Conservation (phyloP, 2,113 vertebrate species). For the Hystrix brachyura region DNA sequence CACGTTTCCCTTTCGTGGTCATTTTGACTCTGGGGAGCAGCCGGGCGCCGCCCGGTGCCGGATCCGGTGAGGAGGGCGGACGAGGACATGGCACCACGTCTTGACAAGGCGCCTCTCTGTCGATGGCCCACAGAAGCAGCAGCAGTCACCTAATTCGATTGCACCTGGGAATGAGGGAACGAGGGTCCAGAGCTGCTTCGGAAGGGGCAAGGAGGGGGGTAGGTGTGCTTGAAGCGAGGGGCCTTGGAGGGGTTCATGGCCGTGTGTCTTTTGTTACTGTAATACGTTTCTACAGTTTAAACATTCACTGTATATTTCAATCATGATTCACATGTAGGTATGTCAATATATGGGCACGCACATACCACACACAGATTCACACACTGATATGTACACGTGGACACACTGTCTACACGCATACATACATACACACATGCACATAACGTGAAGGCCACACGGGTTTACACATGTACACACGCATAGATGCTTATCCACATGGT, state of each 20-base stretch:
- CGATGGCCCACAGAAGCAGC: background rate
- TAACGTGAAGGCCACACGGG: background rate
- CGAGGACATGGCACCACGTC: background rate
- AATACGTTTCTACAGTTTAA: background rate
- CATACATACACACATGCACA: background rate
- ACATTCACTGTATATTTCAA: background rate
- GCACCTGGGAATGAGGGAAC: background rate
- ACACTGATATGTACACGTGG: background rate
- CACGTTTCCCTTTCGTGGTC: background rate
- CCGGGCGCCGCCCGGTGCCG: background rate
- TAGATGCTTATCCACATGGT: background rate
- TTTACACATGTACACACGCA: background rate
- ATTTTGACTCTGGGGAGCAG: background rate
- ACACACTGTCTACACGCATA: background rate
- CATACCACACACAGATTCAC: background rate
- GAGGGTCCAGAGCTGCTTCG: background rate
- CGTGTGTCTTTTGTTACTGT: background rate
- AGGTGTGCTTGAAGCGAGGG: no score
- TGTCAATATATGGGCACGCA: no score
- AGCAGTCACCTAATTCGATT: background rate
- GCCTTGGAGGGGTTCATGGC: background rate
- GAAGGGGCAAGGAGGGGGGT: background rate
- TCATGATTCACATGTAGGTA: accelerated
- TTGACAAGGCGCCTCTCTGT: background rate
- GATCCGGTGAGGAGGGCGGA: background rate